A percentile compares a stretch with the other conserved stretches of the same genome.
phyloP scores from a whole-genome alignment of 1,140 invertebrate species.

The Penaeus chinensis region DNA sequence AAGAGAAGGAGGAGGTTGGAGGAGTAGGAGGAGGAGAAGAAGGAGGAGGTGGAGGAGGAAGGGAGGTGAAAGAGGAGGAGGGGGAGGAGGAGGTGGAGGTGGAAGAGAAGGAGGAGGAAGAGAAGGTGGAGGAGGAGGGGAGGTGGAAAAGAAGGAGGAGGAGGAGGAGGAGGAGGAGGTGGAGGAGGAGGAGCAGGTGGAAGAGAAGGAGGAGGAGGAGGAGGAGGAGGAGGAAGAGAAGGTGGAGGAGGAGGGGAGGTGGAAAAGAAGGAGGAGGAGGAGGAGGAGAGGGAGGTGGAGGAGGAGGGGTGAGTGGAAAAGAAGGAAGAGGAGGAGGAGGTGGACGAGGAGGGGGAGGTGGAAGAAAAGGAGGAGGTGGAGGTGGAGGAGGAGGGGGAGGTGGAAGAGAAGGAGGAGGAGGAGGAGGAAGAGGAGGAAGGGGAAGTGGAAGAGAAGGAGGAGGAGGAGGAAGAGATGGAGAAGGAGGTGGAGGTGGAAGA shows the following conservation, averaged over 20 bases:
- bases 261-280: too few species aligned
- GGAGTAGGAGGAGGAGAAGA: background rate
- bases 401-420: too few species aligned
- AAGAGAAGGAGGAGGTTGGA: background rate
- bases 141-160: background rate
- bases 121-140: background rate
- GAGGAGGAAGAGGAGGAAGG: too few species aligned
- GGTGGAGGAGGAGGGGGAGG: too few species aligned
- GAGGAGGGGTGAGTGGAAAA: background rate
- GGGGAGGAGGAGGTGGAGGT: background rate
- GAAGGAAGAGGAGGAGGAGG: too few species aligned
- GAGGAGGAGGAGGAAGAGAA: too few species aligned
- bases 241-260: background rate
- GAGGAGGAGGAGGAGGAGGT: background rate
- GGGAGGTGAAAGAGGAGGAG: background rate
- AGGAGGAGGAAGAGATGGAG: too few species aligned
- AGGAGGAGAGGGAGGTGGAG: too few species aligned
- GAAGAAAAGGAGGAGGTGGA: background rate
- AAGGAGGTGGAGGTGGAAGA: too few species aligned
- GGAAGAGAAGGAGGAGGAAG: background rate
- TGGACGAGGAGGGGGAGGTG: background rate
- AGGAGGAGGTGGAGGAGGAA: background rate
- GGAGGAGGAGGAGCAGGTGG: background rate
- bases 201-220: too few species aligned
- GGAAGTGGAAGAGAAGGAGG: too few species aligned